Base-by-base conservation (phyloP, 2,797 vertebrate genomes). In the Takifugu ocellatus region DNA sequence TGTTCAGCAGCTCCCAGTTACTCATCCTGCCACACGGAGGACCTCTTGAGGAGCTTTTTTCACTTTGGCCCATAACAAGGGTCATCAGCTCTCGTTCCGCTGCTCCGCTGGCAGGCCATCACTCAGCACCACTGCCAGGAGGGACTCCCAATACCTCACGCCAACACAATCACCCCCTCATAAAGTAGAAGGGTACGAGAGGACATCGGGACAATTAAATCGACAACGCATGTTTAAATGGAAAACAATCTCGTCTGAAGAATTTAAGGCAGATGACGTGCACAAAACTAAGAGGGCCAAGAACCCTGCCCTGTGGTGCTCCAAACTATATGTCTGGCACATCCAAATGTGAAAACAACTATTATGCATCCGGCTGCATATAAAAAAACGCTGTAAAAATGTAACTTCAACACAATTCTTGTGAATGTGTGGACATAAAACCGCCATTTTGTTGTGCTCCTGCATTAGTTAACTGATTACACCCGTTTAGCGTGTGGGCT, bases 51-150 rank as follows among this genome's bases (percentile, higher is more conserved):
- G n/a, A 6, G n/a, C 43, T n/a, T 4, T 44, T 17, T 17, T 44
- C 43, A 17, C 43, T 44, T 44, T 44, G 15, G 43, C 43, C 43
- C n/a, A 16, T 44, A 44, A 44, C 43, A 17, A 17, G 43, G 43
- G 43, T 44, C 78, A 72, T 81, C 56, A 27, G 53, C 66, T 75
- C 61, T 66, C 10, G 56, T 51, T 26, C 63, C 11, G 21, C 24
- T 71, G 63, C 70, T 72, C 47, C 31, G 21, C 61, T 64, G 64
- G 62, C 63, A 73, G 68, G 59, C 76, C n/a, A 78, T 79, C 66
- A 67, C 61, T 82, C 82, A 75, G 49, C 6, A 2, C 15, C 43
- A 53, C 54, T 6, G 2, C 64, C 36, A 26, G 60, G 65, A 63
- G 65, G 15, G 49, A 21, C 21, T 21, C 21, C 21, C 21, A 21